Evolutionary conservation across 2,797 vertebrate genomes (phyloP).

Genomic region (Coluber constrictor): DNA sequence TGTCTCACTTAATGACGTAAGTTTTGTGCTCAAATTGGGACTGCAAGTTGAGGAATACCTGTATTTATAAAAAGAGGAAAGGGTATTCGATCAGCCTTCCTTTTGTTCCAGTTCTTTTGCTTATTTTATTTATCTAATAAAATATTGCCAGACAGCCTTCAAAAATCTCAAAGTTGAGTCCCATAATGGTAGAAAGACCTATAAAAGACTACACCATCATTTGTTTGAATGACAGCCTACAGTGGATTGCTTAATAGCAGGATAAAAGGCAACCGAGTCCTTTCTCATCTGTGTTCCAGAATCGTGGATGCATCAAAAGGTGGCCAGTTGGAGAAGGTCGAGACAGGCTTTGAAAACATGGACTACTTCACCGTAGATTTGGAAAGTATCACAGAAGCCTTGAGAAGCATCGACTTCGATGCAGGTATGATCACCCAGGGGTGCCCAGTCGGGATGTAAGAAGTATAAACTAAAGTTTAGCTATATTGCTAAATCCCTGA

Average conservation of each 20-base stretch:
- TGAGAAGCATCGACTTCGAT: conserved; percentile 83
- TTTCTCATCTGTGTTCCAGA: conserved; percentile 39
- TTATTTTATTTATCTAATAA: background rate
- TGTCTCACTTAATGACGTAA: background rate
- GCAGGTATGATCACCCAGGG: conserved; percentile 56
- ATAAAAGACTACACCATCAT: too few relatives aligned
- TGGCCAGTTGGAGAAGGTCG: conserved; percentile 74
- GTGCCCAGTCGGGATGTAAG: background rate
- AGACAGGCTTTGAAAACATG: conserved; percentile 92
- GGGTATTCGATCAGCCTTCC: background rate
- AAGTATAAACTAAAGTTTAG: background rate
- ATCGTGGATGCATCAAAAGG: conserved; percentile 77
- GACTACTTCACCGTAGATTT: conserved; percentile 87
- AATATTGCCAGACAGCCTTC: background rate
- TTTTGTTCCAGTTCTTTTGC: background rate
- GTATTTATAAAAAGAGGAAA: background rate
- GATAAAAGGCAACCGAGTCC: rapidly evolving
- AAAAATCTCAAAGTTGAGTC: background rate
- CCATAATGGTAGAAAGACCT: background rate
- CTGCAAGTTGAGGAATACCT: background rate
- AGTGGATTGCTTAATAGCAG: background rate
- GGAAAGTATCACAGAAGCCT: conserved; percentile 75
- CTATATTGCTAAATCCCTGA: background rate
- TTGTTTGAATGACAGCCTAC: background rate
- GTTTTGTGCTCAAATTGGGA: background rate